Evolutionary conservation across 2,888 invertebrate genomes (phyloP), one percentile per base, ranked within the genome.

Genomic region (Eurytoma adleriae): DNA sequence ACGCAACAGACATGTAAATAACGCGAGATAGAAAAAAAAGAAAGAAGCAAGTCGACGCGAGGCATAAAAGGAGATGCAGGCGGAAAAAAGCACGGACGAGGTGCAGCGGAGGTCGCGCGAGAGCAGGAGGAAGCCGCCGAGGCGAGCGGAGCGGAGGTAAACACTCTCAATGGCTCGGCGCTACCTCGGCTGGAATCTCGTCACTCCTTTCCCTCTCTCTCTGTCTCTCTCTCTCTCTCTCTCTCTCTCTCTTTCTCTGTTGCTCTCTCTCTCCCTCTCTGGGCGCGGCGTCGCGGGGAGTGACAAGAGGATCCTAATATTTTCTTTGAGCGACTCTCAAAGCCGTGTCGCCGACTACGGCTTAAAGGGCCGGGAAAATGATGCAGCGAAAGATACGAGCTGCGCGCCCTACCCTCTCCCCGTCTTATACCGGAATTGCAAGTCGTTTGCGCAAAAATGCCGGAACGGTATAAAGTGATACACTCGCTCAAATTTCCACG

Each of bases 251-350:
- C n/a, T n/a, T n/a, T n/a, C n/a, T n/a, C n/a, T n/a, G n/a, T n/a
- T n/a, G n/a, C n/a, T n/a, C 40, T 40, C 40, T 40, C 54, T 54
- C 50, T 57, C 30, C 16, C 61, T 40, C 50, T 14, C 7, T 56
- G 20, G 10, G 27, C 73, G 78, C 83, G 30, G 30, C 40, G 64
- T 18, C n/a, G 12, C n/a, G 40, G 82, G 80, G 79, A 83, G 75
- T 85, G 84, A 84, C 84, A 83, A 84, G 81, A 83, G 30, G 85
- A 85, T 85, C 84, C 84, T 83, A 85, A 86, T 85, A 87, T 86
- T 85, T 84, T 85, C 81, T 81, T 82, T 84, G 80, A 84, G 82
- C 81, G 78, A 74, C 80, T 76, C 85, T 86, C 77, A 69, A 82
- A 85, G 84, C 79, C 82, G 79, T 69, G 61, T 69, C 80, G 40